Evolutionary conservation across 2,113 vertebrate species (phyloP), one percentile per base, ranked within the genome.

Genomic region (Carassius carassius): DNA sequence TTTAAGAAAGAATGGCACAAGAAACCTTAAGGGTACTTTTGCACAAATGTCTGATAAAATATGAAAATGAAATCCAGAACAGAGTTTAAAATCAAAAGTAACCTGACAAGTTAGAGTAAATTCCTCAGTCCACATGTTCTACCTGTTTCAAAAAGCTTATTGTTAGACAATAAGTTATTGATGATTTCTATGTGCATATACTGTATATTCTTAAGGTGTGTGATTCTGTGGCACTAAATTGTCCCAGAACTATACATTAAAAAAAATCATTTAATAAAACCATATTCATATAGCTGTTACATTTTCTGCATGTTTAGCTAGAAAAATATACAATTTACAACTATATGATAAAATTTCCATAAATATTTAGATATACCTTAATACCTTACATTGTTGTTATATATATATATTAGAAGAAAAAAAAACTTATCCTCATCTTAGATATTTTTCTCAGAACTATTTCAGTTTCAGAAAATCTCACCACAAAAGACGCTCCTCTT

Each of bases 11-110:
- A 56, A 56, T 7, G 51, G 17, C 51, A 2, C 16, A 19, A 21
- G 0, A 58, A 37, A 72, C 14, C 21, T 47, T 47, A 47, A 47
- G 11, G 21, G 21, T 47, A 7, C 32, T 70, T 70, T 37, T 32
- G 32, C 32, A 70, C 14, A 35, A 70, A 21, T 70, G 67, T 37
- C 70, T 73, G 70, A 73, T 73, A 73, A 73, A 47, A 41, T 2
- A 62, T 62, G n/a, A 62, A 23, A 23, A 73, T 73, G 70, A 74
- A 74, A 73, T 73, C 2, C 21, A 47, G 47, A 5, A 73, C 21
- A 73, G 11, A 23, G 70, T 47, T 21, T 73, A 21, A 73, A 47
- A 74, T 74, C 41, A 74, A 21, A 47, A 47, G 70, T 3, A 47
- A 23, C 70, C 4, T n/a, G 37, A 35, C 16, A 72, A 41, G 35